Percentiles rank a stretch among this genome's conserved stretches.
Conservation (phyloP, 2,113 vertebrate species). For the Cettia cetti region DNA sequence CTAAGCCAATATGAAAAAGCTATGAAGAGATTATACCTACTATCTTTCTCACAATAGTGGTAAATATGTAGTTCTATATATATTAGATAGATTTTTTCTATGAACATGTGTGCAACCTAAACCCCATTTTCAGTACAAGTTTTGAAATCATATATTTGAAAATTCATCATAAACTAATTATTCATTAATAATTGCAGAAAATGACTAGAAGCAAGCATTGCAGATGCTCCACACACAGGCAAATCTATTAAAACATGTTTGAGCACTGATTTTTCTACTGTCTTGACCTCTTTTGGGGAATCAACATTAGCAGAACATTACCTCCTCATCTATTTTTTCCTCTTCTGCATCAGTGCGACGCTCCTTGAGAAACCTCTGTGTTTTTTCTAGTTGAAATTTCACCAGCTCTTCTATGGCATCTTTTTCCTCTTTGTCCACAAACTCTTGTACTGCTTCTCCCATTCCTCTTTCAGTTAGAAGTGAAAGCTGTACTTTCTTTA, state of each 20-base stretch:
- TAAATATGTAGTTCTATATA: background rate
- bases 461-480: slow-evolving; percentile 94
- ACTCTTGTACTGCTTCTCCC: slow-evolving; percentile 97
- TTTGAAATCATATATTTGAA: background rate
- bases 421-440: slow-evolving; percentile 96
- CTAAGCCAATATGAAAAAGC: background rate
- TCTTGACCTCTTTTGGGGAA: background rate
- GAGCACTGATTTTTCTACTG: background rate
- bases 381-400: slow-evolving; percentile 94
- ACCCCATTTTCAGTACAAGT: background rate
- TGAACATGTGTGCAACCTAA: background rate
- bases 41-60: background rate
- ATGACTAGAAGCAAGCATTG: background rate
- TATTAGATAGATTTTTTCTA: background rate
- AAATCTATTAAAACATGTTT: background rate
- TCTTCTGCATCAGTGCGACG: slow-evolving; percentile 82
- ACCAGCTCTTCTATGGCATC: slow-evolving; percentile 95
- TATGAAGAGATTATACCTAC: background rate
- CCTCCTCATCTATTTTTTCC: slow-evolving; percentile 93
- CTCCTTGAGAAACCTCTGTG: slow-evolving; percentile 88
- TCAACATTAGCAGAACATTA: background rate
- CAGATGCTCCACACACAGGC: background rate
- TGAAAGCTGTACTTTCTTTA: slow-evolving; percentile 89
- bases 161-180: background rate
- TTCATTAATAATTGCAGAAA: background rate